Conservation (phyloP, 2,113 vertebrate genomes). For the Cavia aperea region DNA sequence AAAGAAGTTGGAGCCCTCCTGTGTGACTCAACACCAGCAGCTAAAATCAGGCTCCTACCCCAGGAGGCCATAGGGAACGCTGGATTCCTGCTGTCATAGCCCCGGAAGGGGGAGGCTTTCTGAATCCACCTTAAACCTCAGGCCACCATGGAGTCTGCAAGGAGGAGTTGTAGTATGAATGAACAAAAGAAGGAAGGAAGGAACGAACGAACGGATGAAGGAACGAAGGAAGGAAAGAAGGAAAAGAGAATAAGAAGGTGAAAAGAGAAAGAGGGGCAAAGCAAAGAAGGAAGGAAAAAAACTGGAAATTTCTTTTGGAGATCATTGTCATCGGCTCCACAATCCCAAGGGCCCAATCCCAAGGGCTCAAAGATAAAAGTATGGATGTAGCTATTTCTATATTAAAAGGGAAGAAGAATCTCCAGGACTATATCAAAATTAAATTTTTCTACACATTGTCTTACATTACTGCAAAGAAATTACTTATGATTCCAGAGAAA, state of each 20-base stretch:
- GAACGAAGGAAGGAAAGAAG: neutral
- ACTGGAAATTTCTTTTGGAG: neutral
- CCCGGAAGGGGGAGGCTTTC: neutral
- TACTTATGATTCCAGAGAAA: neutral
- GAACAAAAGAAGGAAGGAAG: neutral
- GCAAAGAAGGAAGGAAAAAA: neutral
- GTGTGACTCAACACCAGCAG: neutral
- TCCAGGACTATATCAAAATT: neutral
- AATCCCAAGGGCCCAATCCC: neutral
- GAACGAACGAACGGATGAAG: rapidly evolving
- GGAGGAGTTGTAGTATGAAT: neutral
- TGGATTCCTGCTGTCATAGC: neutral
- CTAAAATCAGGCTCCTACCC: neutral
- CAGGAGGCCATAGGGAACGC: neutral
- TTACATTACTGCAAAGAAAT: neutral
- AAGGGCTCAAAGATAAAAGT: neutral
- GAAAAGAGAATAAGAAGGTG: neutral
- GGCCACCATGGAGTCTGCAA: neutral
- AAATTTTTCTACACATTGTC: neutral
- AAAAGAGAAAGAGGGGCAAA: neutral
- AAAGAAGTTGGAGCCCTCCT: neutral
- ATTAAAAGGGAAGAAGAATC: neutral
- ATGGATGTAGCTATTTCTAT: neutral
- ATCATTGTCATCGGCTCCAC: neutral
- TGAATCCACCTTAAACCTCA: neutral